A percentile compares a stretch with the other conserved stretches of the same genome.
Evolutionary conservation across 1,140 invertebrate species (phyloP).

Genomic region (Ceratosolen fusciceps): DNA sequence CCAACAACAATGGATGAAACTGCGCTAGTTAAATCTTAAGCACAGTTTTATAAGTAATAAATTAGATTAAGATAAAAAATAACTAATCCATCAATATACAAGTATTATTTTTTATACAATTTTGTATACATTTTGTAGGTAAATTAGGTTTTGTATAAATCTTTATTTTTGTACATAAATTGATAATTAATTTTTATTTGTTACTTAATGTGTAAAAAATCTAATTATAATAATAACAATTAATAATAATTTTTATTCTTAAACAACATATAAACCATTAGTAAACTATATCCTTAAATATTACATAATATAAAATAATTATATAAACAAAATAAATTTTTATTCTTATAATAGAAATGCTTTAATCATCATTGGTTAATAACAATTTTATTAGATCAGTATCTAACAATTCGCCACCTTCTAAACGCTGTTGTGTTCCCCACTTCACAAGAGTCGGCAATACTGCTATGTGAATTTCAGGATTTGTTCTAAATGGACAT

Average conservation of each 20-base stretch:
- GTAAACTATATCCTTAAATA: not conserved
- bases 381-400: conserved; percentile 79
- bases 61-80: not conserved
- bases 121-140: conserved; percentile 18
- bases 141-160: not conserved
- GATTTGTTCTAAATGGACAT: conserved; percentile 81
- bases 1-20: conserved; percentile 59
- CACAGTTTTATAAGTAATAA: conserved; percentile 24
- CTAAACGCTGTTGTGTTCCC: conserved; percentile 80
- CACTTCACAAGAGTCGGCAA: conserved; percentile 82
- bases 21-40: conserved; percentile 48
- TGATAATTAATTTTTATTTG: conserved; percentile 1
- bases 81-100: not conserved
- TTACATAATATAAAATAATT: not conserved
- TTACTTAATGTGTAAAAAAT: not conserved
- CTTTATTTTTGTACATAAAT: conserved; percentile 22
- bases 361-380: conserved; percentile 70
- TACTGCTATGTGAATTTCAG: conserved; percentile 77
- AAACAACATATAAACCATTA: not conserved
- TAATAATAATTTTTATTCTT: too few species aligned
- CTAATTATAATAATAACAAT: not conserved
- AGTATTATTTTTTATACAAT: conserved; percentile 16
- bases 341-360: not conserved
- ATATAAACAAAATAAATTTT: not conserved
- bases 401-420: conserved; percentile 79